A percentile compares a stretch with the other conserved stretches of the same genome.
These are phyloP conservation scores for Pecten maximus DNA, from an alignment of 2,888 invertebrate genomes.

Conservation along the genomic window DNA sequence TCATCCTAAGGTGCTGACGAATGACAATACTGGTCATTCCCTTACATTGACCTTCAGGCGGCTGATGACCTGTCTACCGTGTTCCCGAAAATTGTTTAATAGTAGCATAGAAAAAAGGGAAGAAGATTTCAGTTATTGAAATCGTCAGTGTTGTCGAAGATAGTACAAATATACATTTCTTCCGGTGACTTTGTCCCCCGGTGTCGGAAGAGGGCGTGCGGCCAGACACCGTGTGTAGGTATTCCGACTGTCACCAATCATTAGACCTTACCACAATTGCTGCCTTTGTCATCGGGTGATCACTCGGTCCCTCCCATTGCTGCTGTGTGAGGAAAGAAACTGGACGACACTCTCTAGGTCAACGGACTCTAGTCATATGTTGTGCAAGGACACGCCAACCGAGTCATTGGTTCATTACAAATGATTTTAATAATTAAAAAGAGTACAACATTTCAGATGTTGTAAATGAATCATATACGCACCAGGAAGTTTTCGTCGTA, in stretches of 20 bases:
- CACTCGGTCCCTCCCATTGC: background rate
- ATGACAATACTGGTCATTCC: background rate
- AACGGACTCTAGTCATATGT: too few relatives aligned
- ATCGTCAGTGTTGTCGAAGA: too few relatives aligned
- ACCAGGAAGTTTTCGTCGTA: too few relatives aligned
- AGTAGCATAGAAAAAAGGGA: too few relatives aligned
- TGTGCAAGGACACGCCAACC: too few relatives aligned
- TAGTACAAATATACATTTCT: too few relatives aligned
- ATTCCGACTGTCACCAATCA: background rate
- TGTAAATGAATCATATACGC: too few relatives aligned
- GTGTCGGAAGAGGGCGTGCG: background rate
- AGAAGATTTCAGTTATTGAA: too few relatives aligned
- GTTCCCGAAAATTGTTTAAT: too few relatives aligned
- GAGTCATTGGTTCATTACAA: too few relatives aligned
- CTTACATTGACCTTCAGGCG: background rate
- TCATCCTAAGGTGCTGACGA: background rate
- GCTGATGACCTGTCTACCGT: background rate
- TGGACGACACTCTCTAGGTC: background rate
- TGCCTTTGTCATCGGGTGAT: background rate
- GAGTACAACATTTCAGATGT: too few relatives aligned
- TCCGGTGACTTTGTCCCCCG: background rate
- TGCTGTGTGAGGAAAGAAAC: background rate
- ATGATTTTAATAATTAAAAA: too few relatives aligned
- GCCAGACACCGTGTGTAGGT: background rate
- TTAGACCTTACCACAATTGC: background rate